Percentiles rank a stretch among this genome's conserved stretches.
Evolutionary conservation across 2,797 vertebrate genomes (phyloP).

Genomic region (Perodicticus potto): DNA sequence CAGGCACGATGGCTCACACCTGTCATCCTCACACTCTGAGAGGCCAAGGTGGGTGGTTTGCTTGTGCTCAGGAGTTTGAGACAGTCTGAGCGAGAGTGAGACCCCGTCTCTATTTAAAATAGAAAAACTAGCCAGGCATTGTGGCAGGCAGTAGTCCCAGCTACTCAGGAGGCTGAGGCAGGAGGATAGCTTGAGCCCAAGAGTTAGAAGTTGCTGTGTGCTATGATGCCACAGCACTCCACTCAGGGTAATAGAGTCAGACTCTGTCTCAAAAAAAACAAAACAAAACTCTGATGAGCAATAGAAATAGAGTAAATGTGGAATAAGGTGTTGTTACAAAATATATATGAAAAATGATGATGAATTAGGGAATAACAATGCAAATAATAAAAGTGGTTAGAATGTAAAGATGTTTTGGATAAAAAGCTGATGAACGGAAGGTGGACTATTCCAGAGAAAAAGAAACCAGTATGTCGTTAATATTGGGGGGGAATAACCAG

Average conservation of each 20-base stretch:
- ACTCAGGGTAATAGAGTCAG: no score
- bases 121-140: neutral
- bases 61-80: neutral
- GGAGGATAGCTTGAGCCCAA: no score
- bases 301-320: neutral
- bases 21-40: neutral
- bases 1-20: neutral
- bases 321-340: neutral
- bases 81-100: neutral
- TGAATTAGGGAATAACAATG: neutral
- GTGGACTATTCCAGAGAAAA: constrained; percentile 12
- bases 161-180: no score
- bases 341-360: neutral
- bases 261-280: no score
- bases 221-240: no score
- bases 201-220: no score
- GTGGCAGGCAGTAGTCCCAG: no score
- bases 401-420: neutral
- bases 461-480: neutral
- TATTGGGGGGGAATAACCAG: neutral
- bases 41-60: neutral
- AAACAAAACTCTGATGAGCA: neutral
- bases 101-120: neutral
- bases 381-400: neutral
- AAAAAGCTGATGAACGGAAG: constrained; percentile 14